Percentiles rank a stretch among this genome's conserved stretches.
Evolutionary conservation across 2,888 invertebrate species (phyloP).

Genomic region (Darwinula stevensoni): DNA sequence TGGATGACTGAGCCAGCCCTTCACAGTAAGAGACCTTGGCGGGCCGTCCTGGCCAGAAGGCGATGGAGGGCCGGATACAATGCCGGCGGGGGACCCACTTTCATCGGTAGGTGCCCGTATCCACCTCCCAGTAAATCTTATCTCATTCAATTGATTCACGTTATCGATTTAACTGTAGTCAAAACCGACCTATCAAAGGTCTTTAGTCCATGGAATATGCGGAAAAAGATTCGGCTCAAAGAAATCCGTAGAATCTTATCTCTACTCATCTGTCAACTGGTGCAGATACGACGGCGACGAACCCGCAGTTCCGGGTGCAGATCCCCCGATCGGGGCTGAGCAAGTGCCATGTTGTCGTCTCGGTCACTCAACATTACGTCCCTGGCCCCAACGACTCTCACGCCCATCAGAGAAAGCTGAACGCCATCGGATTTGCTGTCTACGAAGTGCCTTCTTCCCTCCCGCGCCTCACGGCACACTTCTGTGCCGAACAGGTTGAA

Average conservation of each 20-base stretch:
- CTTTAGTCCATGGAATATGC: too few species aligned
- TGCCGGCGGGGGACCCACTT: constrained; percentile 37
- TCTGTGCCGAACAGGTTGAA: constrained; percentile 26
- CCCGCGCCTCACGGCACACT: constrained; percentile 27
- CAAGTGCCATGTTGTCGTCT: constrained; percentile 39
- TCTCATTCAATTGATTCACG: too few species aligned
- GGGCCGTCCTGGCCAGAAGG: constrained; percentile 33
- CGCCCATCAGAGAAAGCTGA: too few species aligned
- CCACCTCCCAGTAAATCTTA: too few species aligned
- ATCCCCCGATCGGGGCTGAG: constrained; percentile 28
- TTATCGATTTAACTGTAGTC: too few species aligned
- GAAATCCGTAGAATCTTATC: too few species aligned
- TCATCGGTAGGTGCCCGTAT: too few species aligned
- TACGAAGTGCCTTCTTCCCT: constrained; percentile 33
- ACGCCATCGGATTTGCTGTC: constrained; percentile 35
- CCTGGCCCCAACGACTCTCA: constrained; percentile 13
- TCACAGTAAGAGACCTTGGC: constrained; percentile 34
- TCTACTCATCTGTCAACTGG: too few species aligned
- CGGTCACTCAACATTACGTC: constrained; percentile 34
- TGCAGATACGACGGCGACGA: constrained; percentile 34
- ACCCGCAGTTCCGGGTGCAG: constrained; percentile 36
- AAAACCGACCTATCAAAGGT: too few species aligned
- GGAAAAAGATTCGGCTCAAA: too few species aligned
- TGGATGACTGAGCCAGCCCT: constrained; percentile 36
- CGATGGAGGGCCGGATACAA: constrained; percentile 35